Base-by-base conservation (phyloP, 1,140 invertebrate species). In the Pogonognathellus flavescens region DNA sequence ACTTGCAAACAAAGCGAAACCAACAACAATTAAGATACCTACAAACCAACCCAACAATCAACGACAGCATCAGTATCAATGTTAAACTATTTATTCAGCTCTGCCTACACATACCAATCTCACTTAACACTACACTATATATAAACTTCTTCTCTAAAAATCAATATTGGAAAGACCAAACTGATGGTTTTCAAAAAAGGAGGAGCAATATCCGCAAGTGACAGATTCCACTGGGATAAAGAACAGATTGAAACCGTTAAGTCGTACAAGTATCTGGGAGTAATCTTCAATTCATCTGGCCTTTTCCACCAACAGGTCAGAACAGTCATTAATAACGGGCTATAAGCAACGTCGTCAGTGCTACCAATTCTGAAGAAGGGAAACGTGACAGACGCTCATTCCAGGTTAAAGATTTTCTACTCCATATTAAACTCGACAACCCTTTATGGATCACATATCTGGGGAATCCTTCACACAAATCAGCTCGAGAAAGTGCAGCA, bases 151-250 rank as follows among this genome's bases (percentile, higher is more conserved):
- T n/a, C n/a, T n/a, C 10, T 52, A 49, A 84, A 60, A 25, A 25
- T 80, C 6, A 84, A 86, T 60, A 41, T 84, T 1, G 14, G 2
- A n/a, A 86, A 86, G 57, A 84, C 83, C 18, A 80, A 86, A 86
- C n/a, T n/a, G n/a, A n/a, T n/a, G n/a, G n/a, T n/a, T n/a, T n/a
- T n/a, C n/a, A n/a, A n/a, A n/a, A n/a, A 59, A 72, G 9, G 16
- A 55, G n/a, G 49, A 25, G 22, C 13, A 57, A 49, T 41, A 4
- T 59, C 49, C 0, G 62, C n/a, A 60, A 16, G 16, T 5, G 59
- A 62, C 18, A 59, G 80, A 25, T 80, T 86, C 4, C 25, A 20
- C 13, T 86, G 66, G 82, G 16, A 59, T 3, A 55, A 20, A 3
- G 18, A 84, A 84, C 18, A 84, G 62, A 86, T 86, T 31, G 82